A percentile compares a stretch with the other conserved stretches of the same genome.
Evolutionary conservation across 53 echinoderm and acorn worm genomes (phyloP).

Genomic region (Henricia sp.): DNA sequence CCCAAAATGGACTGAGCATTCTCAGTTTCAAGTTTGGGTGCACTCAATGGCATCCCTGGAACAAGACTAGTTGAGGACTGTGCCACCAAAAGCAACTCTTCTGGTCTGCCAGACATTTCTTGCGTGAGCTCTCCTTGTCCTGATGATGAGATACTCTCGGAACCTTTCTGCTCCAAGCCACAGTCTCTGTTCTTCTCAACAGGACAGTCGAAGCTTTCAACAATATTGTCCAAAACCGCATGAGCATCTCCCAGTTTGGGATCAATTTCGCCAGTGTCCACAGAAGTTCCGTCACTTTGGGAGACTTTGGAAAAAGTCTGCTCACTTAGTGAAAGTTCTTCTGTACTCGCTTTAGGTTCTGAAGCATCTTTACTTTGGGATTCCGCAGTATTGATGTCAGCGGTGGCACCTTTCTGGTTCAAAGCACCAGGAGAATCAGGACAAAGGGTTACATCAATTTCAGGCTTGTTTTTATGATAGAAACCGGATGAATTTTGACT

Average conservation of each 20-base stretch:
- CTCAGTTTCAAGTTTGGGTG: too few relatives aligned
- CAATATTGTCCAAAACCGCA: background rate
- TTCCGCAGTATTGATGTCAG: background rate
- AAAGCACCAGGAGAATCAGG: background rate
- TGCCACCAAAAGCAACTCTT: conserved; percentile 45
- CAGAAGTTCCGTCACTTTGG: background rate
- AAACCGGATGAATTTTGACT: background rate
- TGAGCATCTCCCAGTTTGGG: background rate
- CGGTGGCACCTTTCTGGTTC: background rate
- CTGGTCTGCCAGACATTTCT: background rate
- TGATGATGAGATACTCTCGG: background rate
- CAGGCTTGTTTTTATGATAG: background rate
- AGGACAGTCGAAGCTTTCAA: background rate
- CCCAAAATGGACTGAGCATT: too few relatives aligned
- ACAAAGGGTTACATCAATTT: too few relatives aligned
- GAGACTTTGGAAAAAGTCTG: background rate
- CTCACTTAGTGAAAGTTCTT: background rate
- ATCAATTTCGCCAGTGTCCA: background rate
- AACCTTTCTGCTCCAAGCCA: background rate
- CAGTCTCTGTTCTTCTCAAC: background rate
- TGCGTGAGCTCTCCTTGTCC: background rate
- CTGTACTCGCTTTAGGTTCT: background rate
- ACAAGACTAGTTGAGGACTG: too few relatives aligned
- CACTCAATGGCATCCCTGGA: too few relatives aligned
- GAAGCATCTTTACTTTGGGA: background rate